These are phyloP conservation scores for Halotydeus destructor DNA, from an alignment of 1,140 invertebrate genomes.

Conservation along the genomic window DNA sequence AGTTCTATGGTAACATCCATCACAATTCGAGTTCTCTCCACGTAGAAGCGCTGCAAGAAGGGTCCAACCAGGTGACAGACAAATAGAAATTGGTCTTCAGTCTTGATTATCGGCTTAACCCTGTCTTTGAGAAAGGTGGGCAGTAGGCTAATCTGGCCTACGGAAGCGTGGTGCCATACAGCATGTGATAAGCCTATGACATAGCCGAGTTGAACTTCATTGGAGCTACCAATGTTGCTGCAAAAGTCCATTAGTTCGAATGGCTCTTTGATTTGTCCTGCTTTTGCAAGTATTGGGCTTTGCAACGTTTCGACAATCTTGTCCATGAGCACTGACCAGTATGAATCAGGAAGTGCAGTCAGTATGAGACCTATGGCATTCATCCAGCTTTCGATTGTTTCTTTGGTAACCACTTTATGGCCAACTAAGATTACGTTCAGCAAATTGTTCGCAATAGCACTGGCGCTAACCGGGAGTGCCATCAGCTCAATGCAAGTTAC, in stretches of 20 bases:
- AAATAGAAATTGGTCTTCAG: conserved; percentile 72
- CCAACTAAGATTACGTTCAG: conserved; percentile 62
- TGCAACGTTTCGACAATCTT: conserved; percentile 50
- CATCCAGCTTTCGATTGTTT: conserved; percentile 70
- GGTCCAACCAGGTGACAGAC: conserved; percentile 77
- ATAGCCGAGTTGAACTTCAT: conserved; percentile 63
- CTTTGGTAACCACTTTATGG: conserved; percentile 49
- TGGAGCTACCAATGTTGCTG: conserved; percentile 46
- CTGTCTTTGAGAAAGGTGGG: conserved; percentile 53
- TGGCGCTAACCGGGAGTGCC: conserved; percentile 58
- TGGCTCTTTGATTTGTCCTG: conserved; percentile 33
- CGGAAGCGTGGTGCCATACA: conserved; percentile 33
- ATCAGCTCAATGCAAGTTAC: conserved; percentile 85
- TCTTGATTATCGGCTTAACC: conserved; percentile 51
- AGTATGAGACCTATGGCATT: conserved; percentile 75
- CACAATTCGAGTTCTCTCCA: conserved; percentile 51
- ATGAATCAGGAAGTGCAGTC: conserved; percentile 63
- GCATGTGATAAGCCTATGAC: conserved; percentile 61
- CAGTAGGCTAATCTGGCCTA: conserved; percentile 28
- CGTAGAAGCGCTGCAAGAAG: conserved; percentile 57
- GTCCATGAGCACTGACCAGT: conserved; percentile 60
- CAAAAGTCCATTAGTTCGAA: conserved; percentile 56
- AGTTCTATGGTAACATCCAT: conserved; percentile 59
- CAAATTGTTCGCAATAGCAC: conserved; percentile 50
- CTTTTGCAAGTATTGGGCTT: conserved; percentile 36